Percentiles rank a stretch among this genome's conserved stretches.
Conservation (phyloP, 1,140 invertebrate genomes). For the Samia ricini region DNA sequence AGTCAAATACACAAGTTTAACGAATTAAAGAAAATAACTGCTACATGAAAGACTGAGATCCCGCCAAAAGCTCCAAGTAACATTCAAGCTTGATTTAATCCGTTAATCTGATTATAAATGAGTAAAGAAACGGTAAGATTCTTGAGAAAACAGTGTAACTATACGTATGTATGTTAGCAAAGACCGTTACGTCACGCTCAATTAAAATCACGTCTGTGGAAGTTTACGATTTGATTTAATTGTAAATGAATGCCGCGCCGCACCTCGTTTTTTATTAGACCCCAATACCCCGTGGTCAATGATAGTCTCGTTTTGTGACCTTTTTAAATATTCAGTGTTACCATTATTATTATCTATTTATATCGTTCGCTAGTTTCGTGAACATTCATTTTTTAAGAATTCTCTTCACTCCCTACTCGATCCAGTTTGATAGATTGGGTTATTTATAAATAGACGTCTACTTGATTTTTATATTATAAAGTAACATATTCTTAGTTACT, state of each 20-base stretch:
- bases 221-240: constrained; percentile 11
- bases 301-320: not conserved
- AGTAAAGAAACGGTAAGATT: not conserved
- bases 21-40: too few species aligned
- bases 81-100: not conserved
- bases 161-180: not conserved
- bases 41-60: too few species aligned
- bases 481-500: too few species aligned
- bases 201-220: constrained; percentile 10
- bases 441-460: too few species aligned
- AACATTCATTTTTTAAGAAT: too few species aligned
- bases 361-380: not conserved
- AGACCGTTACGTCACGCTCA: constrained; percentile 21
- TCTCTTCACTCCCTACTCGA: too few species aligned
- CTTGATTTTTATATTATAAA: too few species aligned
- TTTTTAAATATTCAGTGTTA: not conserved
- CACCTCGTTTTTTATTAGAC: not conserved
- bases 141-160: constrained; percentile 3
- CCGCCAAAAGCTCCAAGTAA: too few species aligned
- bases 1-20: too few species aligned
- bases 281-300: not conserved
- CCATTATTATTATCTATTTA: not conserved
- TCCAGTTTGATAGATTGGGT: too few species aligned
- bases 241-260: constrained; percentile 8
- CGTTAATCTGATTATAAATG: not conserved